Evolutionary conservation across 2,888 invertebrate genomes (phyloP), one percentile per base, ranked within the genome.

Genomic region (Ormyrus pomaceus): DNA sequence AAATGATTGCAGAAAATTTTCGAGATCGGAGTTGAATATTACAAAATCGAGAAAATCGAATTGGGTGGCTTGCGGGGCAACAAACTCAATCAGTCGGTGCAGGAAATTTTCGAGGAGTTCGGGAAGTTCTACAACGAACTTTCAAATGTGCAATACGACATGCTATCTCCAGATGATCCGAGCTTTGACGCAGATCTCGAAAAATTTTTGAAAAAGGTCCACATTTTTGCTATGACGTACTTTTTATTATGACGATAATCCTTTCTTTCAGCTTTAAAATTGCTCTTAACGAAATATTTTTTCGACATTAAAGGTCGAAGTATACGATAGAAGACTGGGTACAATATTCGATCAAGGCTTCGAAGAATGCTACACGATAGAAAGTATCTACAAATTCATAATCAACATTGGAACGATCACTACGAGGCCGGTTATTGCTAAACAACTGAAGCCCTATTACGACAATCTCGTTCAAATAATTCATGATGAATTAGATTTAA

Each of bases 21-120:
- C 83, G 93, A 94, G 61, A 94, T 95, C 0, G 95, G 95, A 0
- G 92, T 94, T 3, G 98, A 98, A 88, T 97, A 97, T 89, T 91
- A 94, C 64, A 97, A 97, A 88, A 90, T 98, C 81, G 98, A 98
- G 90, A 97, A 96, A 88, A 94, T 97, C 0, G 95, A 95, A 87
- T 93, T 96, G 77, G 95, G 95, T 61, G 96, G 95, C 0, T 87
- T 94, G 7, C 92, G 93, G 79, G 95, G 95, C 0, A 93, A 94
- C 83, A 92, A 91, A 45, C 91, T 95, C 11, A 93, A 93, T 74
- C 88, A 91, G 0, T 93, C 92, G 80, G 91, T 93, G 2, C 86
- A 86, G 10, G 87, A 89, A n/a, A 89, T 92, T 62, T 87, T 87
- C 74, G 90, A 91, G 46, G 86, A 88, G 11, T 91, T 91, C 71